phyloP scores from a whole-genome alignment of 2,113 vertebrate genomes.

The Pomatorhinus ruficollis region DNA sequence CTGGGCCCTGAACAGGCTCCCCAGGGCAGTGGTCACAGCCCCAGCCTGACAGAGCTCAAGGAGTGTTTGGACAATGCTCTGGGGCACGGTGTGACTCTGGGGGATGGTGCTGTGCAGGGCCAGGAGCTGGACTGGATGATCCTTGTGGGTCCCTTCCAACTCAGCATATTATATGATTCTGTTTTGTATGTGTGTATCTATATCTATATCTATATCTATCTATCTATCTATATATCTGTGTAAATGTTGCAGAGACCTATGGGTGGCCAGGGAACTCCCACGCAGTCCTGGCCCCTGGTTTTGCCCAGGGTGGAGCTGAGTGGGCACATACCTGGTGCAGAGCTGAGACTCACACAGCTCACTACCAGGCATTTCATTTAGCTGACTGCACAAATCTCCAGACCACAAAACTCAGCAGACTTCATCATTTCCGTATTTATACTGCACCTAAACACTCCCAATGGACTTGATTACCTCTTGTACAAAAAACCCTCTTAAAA shows the following conservation, averaged over 20 bases:
- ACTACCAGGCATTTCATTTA: neutral
- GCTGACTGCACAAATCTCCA: neutral
- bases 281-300: rapidly evolving
- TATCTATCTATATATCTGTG: too few relatives aligned
- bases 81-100: neutral
- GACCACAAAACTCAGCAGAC: neutral
- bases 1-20: neutral
- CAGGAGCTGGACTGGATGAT: neutral
- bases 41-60: neutral
- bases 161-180: rapidly evolving
- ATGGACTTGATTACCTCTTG: neutral
- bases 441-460: neutral
- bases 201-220: too few relatives aligned
- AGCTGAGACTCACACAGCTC: neutral
- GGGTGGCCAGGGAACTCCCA: neutral
- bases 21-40: neutral
- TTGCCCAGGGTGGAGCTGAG: neutral
- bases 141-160: neutral
- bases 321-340: neutral
- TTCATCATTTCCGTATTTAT: neutral
- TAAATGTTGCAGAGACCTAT: neutral
- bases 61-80: neutral
- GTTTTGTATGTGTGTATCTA: too few relatives aligned
- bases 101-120: neutral
- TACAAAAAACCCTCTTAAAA: neutral